Evolutionary conservation across 2,888 invertebrate genomes (phyloP).

Genomic region (Oscheius myriophilus): DNA sequence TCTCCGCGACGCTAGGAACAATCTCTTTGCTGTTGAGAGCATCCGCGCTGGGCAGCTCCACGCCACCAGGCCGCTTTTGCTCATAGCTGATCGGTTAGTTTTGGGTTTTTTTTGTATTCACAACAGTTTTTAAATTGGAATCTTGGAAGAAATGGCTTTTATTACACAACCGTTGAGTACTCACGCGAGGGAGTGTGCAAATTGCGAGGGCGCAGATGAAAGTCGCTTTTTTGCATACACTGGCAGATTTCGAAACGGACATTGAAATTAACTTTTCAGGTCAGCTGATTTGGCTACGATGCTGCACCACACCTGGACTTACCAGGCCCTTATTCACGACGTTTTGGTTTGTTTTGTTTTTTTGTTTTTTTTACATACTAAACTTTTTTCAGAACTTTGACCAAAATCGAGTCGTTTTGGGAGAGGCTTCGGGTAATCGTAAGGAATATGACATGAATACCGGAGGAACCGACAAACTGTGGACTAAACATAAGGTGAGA

Average conservation of each 20-base stretch:
- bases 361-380: not conserved
- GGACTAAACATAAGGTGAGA: slow-evolving; percentile 89
- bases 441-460: slow-evolving; percentile 87
- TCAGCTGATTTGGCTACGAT: slow-evolving; percentile 84
- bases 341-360: slow-evolving; percentile 76
- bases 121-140: no score
- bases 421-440: slow-evolving; percentile 79
- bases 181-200: no score
- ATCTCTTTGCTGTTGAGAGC: slow-evolving; percentile 81
- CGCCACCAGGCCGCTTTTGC: slow-evolving; percentile 51
- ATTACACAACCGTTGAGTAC: no score
- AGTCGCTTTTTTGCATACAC: no score
- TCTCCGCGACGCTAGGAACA: slow-evolving; percentile 93
- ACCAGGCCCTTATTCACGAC: slow-evolving; percentile 97
- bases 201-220: no score
- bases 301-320: slow-evolving; percentile 99
- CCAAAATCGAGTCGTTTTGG: slow-evolving; percentile 84
- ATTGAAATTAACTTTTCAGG: slow-evolving; percentile 19
- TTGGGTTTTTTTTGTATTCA: no score
- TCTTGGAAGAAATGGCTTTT: no score
- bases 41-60: slow-evolving; percentile 76
- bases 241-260: no score
- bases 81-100: slow-evolving; percentile 48
- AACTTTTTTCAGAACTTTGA: slow-evolving; percentile 78
- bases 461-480: slow-evolving; percentile 81